Conservation (phyloP, 2,888 invertebrate genomes). For the Pterostichus madidus region DNA sequence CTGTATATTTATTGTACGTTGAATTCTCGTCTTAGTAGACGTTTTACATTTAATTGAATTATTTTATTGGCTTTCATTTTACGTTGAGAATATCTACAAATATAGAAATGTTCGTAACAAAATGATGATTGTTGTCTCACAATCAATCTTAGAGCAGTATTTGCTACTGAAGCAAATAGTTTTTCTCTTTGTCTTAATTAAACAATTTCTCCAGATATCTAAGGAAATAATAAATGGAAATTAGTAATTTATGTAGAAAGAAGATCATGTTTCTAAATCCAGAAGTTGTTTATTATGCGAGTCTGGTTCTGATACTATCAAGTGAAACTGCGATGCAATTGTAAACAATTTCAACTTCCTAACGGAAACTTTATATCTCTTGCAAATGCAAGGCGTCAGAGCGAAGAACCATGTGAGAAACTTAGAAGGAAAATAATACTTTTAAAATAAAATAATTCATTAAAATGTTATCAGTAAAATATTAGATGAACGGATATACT, state of each 20-base stretch:
- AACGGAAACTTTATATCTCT: constrained; percentile 4
- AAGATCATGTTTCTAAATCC: constrained; percentile 39
- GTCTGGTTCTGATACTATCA: constrained; percentile 25
- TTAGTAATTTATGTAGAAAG: constrained; percentile 33
- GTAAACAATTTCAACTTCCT: constrained; percentile 33
- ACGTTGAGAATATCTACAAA: background rate
- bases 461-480: too few relatives aligned
- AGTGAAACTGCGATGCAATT: constrained; percentile 14
- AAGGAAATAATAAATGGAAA: constrained; percentile 40
- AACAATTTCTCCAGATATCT: constrained; percentile 2
- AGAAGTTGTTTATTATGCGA: constrained; percentile 26
- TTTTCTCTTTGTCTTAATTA: constrained; percentile 30
- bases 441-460: too few relatives aligned
- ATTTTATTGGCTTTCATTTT: constrained; percentile 15
- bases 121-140: constrained; percentile 8
- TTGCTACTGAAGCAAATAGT: background rate
- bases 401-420: constrained; percentile 8
- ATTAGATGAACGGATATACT: too few relatives aligned
- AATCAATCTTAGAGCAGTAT: background rate
- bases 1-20: too few relatives aligned
- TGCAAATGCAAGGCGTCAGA: background rate
- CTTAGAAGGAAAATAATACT: too few relatives aligned
- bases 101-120: background rate
- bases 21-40: background rate
- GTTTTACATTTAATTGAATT: constrained; percentile 9